Evolutionary conservation across 2,888 invertebrate species (phyloP).

Genomic region (Aplocera efformata): DNA sequence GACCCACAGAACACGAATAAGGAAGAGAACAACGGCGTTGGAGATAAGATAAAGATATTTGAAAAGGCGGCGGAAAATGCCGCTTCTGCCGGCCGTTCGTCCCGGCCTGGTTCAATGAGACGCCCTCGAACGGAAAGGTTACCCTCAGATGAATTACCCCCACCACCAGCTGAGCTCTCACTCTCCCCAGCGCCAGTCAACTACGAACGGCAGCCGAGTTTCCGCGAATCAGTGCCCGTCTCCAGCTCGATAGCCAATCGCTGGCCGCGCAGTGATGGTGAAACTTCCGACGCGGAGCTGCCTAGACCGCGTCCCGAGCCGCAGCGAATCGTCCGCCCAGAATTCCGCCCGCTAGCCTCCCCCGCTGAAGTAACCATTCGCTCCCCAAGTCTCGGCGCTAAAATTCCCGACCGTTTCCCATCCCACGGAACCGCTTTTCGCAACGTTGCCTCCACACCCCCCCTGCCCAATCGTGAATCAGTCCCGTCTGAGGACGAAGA

Average conservation of each 20-base stretch:
- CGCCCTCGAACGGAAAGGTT: constrained; percentile 45
- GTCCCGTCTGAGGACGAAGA: constrained; percentile 60
- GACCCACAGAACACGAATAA: constrained; percentile 14
- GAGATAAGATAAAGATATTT: constrained; percentile 73
- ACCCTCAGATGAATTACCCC: constrained; percentile 25
- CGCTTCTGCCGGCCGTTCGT: constrained; percentile 44
- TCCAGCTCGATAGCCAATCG: constrained; percentile 6
- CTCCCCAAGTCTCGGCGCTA: constrained; percentile 67
- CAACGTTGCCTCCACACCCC: constrained; percentile 64
- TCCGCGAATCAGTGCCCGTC: constrained; percentile 9
- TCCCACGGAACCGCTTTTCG: constrained; percentile 73
- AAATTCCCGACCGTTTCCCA: constrained; percentile 66
- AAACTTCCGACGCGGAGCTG: constrained; percentile 32
- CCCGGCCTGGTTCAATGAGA: constrained; percentile 63
- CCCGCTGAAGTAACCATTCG: constrained; percentile 67
- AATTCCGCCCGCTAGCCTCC: constrained; percentile 67
- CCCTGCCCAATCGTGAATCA: constrained; percentile 35
- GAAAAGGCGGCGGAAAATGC: constrained; percentile 72
- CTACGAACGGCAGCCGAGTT: constrained; percentile 61
- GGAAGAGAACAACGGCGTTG: constrained; percentile 69
- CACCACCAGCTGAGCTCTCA: constrained; percentile 19
- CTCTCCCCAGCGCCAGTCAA: constrained; percentile 37
- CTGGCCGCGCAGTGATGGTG: constrained; percentile 21
- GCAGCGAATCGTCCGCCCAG: constrained; percentile 69
- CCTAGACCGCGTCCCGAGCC: constrained; percentile 61